Percentiles rank a stretch among this genome's conserved stretches.
Conservation (phyloP, 2,888 invertebrate genomes). For the Aricia artaxerxes region DNA sequence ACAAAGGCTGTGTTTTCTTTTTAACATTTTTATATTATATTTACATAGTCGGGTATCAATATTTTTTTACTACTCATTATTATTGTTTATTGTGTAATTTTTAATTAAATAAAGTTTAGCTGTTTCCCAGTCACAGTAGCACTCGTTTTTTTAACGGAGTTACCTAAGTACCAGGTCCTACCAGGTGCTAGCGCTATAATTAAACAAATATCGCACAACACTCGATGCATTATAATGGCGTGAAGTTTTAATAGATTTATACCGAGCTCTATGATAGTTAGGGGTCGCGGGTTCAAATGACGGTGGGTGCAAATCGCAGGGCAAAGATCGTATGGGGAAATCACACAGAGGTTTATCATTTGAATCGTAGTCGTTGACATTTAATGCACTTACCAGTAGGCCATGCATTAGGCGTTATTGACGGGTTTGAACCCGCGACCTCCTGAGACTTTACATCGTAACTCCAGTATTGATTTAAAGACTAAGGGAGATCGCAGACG, state of each 20-base stretch:
- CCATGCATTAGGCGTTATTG: neutral
- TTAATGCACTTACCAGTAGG: neutral
- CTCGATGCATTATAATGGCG: neutral
- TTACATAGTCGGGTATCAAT: no score
- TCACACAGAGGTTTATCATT: slow-evolving; percentile 15
- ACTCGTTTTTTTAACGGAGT: no score
- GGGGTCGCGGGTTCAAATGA: slow-evolving; percentile 13
- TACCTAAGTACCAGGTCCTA: neutral
- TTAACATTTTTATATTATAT: no score
- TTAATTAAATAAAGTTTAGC: no score
- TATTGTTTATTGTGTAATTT: no score
- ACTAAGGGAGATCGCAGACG: no score
- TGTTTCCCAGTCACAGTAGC: no score
- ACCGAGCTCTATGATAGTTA: neutral
- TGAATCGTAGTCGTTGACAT: slow-evolving; percentile 9
- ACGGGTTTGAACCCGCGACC: slow-evolving; percentile 13
- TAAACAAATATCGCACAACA: neutral
- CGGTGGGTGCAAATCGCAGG: slow-evolving; percentile 18
- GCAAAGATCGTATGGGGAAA: slow-evolving; percentile 24
- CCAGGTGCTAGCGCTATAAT: neutral
- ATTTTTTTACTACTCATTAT: no score
- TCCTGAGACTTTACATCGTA: neutral
- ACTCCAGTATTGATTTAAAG: neutral
- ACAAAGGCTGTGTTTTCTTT: no score
- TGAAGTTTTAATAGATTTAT: slow-evolving; percentile 3